These are phyloP conservation scores for Antigone vipio DNA, from an alignment of 2,113 vertebrate genomes.

Conservation along the genomic window DNA sequence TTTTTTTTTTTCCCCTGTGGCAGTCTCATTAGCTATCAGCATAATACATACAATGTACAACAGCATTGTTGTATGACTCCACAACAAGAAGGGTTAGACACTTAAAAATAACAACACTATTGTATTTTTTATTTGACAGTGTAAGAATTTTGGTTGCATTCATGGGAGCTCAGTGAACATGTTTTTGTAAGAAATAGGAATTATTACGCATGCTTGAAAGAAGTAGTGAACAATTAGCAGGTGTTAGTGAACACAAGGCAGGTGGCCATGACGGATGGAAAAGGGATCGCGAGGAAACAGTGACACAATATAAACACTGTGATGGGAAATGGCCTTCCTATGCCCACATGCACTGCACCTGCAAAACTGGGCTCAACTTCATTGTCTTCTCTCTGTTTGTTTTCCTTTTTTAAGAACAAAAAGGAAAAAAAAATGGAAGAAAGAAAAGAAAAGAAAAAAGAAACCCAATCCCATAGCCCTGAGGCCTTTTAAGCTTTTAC, in stretches of 20 bases:
- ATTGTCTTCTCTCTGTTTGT: background rate
- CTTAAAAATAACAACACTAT: background rate
- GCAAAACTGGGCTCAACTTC: background rate
- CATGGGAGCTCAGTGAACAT: background rate
- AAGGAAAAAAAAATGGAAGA: no score
- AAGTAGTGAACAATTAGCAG: background rate
- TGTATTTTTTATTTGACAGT: background rate
- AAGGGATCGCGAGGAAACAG: rapidly evolving
- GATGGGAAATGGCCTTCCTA: background rate
- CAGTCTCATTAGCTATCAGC: background rate
- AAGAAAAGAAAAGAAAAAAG: no score
- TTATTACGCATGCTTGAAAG: background rate
- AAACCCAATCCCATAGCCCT: background rate
- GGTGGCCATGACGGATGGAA: rapidly evolving
- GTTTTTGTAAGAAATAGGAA: background rate
- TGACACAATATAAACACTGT: background rate
- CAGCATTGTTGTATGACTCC: background rate
- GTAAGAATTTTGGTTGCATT: background rate
- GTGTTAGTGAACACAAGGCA: background rate
- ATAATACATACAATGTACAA: background rate
- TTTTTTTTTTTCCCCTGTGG: background rate
- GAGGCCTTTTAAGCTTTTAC: background rate
- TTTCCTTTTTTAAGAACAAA: background rate
- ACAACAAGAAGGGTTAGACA: background rate
- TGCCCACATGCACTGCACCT: background rate